Percentiles rank a stretch among this genome's conserved stretches.
These are phyloP conservation scores for Drosophila meridiana DNA, from an alignment of 2,888 invertebrate genomes.

Conservation along the genomic window DNA sequence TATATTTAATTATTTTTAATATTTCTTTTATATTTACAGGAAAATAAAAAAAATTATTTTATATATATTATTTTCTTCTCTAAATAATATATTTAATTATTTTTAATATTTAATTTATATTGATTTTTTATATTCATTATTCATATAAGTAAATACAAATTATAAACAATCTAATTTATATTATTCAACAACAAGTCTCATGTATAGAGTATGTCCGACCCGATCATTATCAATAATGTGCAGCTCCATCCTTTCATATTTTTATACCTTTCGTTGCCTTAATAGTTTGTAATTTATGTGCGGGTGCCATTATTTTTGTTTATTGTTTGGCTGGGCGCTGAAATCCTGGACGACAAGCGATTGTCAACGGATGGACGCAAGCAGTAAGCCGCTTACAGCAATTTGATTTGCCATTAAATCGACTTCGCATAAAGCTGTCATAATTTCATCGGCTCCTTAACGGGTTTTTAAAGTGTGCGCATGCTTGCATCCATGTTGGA, in stretches of 20 bases:
- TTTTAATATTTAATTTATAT: not conserved
- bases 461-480: conserved; percentile 19
- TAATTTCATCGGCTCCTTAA: conserved; percentile 50
- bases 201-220: not conserved
- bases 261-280: conserved; percentile 52
- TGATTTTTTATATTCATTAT: too few relatives aligned
- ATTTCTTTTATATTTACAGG: too few relatives aligned
- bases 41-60: not conserved
- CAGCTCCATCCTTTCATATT: conserved; percentile 1
- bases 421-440: conserved; percentile 45
- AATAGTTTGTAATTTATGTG: conserved; percentile 75
- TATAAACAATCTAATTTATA: not conserved
- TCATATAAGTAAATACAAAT: too few relatives aligned
- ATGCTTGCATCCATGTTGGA: not conserved
- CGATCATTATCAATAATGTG: too few relatives aligned
- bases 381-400: conserved; percentile 35
- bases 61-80: not conserved
- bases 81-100: not conserved
- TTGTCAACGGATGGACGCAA: conserved; percentile 56
- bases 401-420: conserved; percentile 53
- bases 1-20: too few relatives aligned
- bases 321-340: conserved; percentile 45
- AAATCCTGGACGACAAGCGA: conserved; percentile 46
- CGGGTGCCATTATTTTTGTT: conserved; percentile 64
- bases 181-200: not conserved